Base-by-base conservation (phyloP, 2,113 vertebrate genomes). In the Polyodon spathula region DNA sequence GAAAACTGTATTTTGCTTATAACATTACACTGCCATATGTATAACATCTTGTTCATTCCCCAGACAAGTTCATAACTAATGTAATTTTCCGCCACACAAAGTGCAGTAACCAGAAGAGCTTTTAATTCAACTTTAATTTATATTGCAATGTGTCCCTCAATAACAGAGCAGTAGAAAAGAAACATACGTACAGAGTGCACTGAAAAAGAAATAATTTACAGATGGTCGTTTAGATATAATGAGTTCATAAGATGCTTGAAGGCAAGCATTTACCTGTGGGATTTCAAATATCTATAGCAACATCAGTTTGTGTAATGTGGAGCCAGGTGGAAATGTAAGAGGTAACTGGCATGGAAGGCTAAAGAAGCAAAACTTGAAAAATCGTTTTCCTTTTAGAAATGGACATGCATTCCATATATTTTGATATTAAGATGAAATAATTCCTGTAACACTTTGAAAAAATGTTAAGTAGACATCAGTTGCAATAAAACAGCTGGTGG, bases 191-290 rank as follows among this genome's bases (percentile, higher is more conserved):
- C 17, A 55, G 5, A 55, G 15, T n/a, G 17, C 11, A 55, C 53
- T 55, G 53, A 8, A 27, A 37, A 55, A 55, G 53, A 55, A 55
- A 55, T 27, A 37, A n/a, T 16, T 55, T 55, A 55, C 53, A 55
- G 53, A 55, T 55, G 53, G 53, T 55, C 53, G 53, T 55, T 55
- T 55, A 55, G 17, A 55, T 55, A 55, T 37, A 55, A 55, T 55
- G 53, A 17, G 53, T 55, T 55, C n/a, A 55, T 55, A 55, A 55
- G 53, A 37, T 55, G 53, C 53, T 16, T 55, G 53, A 55, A 55
- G 53, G 53, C 53, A 37, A 55, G 27, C 53, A 0, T 55, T 55
- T 55, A 55, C 53, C 10, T 55, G n/a, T 37, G 53, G 17, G 53
- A 55, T 55, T 55, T 55, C 17, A 8, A 37, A 55, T 55, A 8